Evolutionary conservation across 2,888 invertebrate genomes (phyloP), one percentile per base, ranked within the genome.

Genomic region (Microdon myrmicae): DNA sequence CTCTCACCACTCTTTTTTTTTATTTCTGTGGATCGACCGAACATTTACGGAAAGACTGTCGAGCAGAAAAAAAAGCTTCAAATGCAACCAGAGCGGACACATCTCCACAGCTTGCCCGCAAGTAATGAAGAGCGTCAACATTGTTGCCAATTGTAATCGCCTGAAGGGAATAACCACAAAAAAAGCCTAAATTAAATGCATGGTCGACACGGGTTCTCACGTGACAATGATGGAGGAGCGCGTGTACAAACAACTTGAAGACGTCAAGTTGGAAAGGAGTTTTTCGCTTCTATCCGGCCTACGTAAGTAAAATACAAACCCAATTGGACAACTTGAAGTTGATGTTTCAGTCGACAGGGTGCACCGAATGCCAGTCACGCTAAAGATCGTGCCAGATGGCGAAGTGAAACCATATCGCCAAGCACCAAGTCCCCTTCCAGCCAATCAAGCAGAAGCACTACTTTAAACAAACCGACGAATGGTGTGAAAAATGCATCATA

Each of bases 331-430:
- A 10, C 20, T 23, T 10, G 19, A 22, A 6, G 44, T 8, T 25
- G 32, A n/a, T 16, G 31, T 23, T 14, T 3, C 6, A 23, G 20
- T 13, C 1, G 20, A 22, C 14, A n/a, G n/a, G n/a, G n/a, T n/a
- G 32, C 16, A 28, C 16, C 12, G 20, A 41, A 10, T 53, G 39
- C 13, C 41, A 7, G 32, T 60, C 9, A 7, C 44, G 17, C 14
- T 58, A 3, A 43, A 37, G 29, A 53, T 59, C 34, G 45, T 49
- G n/a, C 22, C 44, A 45, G 29, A 44, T 16, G 37, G 20, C 9
- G 29, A 45, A 16, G 23, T 37, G 8, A 20, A 7, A 7, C 37
- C 38, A 19, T 54, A 29, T n/a, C 13, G 25, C 17, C 23, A 26
- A 13, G 26, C 25, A 9, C 38, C 14, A 37, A 44, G 34, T 10